Percentiles rank a stretch among this genome's conserved stretches.
Conservation (phyloP, 2,113 vertebrate species). For the Esox niger region DNA sequence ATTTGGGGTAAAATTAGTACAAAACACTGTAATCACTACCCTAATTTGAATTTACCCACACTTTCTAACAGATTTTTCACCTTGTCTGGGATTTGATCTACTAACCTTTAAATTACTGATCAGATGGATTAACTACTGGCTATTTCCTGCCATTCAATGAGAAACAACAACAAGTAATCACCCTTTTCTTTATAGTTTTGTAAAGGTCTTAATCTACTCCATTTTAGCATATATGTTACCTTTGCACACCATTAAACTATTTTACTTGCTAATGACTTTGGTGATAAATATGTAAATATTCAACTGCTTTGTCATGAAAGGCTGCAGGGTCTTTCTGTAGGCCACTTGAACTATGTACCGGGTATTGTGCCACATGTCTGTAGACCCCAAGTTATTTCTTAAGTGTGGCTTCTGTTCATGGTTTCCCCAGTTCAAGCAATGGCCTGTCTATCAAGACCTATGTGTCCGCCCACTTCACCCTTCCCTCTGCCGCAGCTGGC, state of each 20-base stretch:
- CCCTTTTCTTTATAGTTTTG: not conserved
- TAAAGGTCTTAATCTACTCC: not conserved
- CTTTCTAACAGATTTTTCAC: too few relatives aligned
- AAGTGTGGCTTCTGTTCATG: conserved; percentile 37
- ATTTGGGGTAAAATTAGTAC: too few relatives aligned
- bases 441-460: conserved; percentile 42
- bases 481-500: conserved; percentile 45
- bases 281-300: not conserved
- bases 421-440: conserved; percentile 21
- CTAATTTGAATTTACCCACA: too few relatives aligned
- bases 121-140: too few relatives aligned
- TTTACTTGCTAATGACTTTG: too few relatives aligned
- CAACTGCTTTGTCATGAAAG: not conserved
- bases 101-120: too few relatives aligned
- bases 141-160: too few relatives aligned
- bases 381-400: conserved; percentile 6
- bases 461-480: conserved; percentile 48
- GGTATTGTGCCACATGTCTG: conserved; percentile 12
- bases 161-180: too few relatives aligned
- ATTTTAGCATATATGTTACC: too few relatives aligned
- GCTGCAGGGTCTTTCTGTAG: not conserved
- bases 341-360: not conserved
- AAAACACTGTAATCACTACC: too few relatives aligned
- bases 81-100: too few relatives aligned
- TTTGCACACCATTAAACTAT: too few relatives aligned